phyloP scores from a whole-genome alignment of 2,797 vertebrate genomes.

The Threskiornis aethiopicus region DNA sequence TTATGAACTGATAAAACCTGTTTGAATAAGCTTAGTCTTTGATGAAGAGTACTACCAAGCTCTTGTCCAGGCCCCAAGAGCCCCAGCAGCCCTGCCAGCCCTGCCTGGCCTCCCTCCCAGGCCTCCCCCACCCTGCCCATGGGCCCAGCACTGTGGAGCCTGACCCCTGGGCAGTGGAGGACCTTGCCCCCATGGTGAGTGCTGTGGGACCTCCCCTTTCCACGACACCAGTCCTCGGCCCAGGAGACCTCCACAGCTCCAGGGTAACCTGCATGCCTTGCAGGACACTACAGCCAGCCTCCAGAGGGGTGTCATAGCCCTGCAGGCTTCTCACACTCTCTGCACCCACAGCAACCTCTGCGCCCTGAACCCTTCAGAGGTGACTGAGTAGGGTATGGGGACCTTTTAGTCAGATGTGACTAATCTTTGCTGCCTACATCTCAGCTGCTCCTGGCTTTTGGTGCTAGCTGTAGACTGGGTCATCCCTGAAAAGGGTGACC shows the following conservation, averaged over 20 bases:
- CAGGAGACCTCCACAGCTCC: not conserved
- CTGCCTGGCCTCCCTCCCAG: not conserved
- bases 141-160: not conserved
- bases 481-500: not conserved
- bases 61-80: not conserved
- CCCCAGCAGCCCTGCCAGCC: not conserved
- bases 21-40: not conserved
- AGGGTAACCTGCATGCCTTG: not conserved
- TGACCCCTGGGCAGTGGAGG: accelerated
- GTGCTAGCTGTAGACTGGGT: not conserved
- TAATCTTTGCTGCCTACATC: not conserved
- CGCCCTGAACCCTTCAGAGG: not conserved
- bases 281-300: not conserved
- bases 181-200: not conserved
- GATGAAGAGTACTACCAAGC: not conserved
- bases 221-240: not conserved
- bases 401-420: not conserved
- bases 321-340: not conserved
- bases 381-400: not conserved
- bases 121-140: not conserved
- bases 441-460: not conserved
- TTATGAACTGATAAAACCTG: not conserved
- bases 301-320: not conserved
- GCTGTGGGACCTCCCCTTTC: not conserved
- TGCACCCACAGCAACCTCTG: not conserved